A percentile compares a stretch with the other conserved stretches of the same genome.
Evolutionary conservation across 2,113 vertebrate species (phyloP).

Genomic region (Macroglossus sobrinus): DNA sequence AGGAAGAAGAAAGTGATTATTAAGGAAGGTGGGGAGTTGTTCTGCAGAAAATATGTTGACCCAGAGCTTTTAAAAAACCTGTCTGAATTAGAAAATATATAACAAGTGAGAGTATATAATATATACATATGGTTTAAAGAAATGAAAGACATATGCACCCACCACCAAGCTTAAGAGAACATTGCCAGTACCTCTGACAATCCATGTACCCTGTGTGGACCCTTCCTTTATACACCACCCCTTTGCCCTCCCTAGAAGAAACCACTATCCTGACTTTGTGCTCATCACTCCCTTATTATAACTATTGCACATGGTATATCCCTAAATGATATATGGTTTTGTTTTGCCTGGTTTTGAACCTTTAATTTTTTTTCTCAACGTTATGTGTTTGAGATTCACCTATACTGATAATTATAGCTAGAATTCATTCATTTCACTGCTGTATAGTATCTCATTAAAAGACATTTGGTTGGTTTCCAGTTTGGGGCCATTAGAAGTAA

Average conservation of each 20-base stretch:
- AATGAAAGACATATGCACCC: background rate
- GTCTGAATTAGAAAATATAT: background rate
- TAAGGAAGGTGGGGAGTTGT: background rate
- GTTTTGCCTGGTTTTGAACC: background rate
- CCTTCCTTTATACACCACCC: background rate
- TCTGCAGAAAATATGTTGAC: background rate
- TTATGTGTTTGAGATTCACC: background rate
- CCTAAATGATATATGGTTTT: background rate
- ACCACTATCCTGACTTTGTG: background rate
- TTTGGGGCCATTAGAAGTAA: background rate
- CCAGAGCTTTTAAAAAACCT: background rate
- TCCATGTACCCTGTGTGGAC: background rate
- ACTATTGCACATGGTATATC: background rate
- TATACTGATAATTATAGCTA: background rate
- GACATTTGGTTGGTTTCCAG: background rate
- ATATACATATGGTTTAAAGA: background rate
- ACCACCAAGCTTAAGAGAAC: background rate
- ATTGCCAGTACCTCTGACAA: background rate
- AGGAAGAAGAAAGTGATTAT: constrained; percentile 50
- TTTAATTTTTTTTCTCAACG: constrained; percentile 17
- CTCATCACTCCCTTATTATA: background rate
- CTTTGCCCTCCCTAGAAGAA: background rate
- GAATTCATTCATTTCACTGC: background rate
- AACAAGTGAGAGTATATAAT: background rate
- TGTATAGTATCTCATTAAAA: background rate